phyloP scores from a whole-genome alignment of 1,140 invertebrate species.

The Drosophila nikananu region DNA sequence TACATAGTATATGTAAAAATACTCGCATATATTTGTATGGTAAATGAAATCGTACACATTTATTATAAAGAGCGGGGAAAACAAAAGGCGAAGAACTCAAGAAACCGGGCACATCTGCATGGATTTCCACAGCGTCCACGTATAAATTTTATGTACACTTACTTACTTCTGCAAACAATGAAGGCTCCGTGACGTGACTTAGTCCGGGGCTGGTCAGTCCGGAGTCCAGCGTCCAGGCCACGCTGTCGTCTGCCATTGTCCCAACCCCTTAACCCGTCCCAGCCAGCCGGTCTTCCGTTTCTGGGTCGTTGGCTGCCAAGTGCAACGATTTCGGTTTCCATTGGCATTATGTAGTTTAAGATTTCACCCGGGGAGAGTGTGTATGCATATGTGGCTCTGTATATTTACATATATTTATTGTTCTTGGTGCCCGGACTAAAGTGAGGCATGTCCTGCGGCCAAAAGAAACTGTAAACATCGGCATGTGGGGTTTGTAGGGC shows the following conservation, averaged over 20 bases:
- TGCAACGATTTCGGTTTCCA: slow-evolving; percentile 79
- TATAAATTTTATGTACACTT: slow-evolving; percentile 83
- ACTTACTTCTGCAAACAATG: slow-evolving; percentile 82
- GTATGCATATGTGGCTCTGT: slow-evolving; percentile 38
- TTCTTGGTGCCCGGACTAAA: slow-evolving; percentile 41
- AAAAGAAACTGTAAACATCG: slow-evolving; percentile 62
- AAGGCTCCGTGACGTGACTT: slow-evolving; percentile 74
- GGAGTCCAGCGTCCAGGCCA: slow-evolving; percentile 16
- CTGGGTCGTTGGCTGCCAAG: slow-evolving; percentile 69
- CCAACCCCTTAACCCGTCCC: slow-evolving; percentile 37
- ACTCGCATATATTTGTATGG: slow-evolving; percentile 12
- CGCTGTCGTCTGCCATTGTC: slow-evolving; percentile 59
- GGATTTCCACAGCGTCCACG: slow-evolving; percentile 53
- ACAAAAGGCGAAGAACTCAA: slow-evolving; percentile 68
- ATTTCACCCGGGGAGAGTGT: slow-evolving; percentile 68
- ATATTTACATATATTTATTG: slow-evolving; percentile 62
- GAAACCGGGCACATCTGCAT: slow-evolving; percentile 77
- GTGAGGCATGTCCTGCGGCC: slow-evolving; percentile 67
- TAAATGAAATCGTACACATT: slow-evolving; percentile 66
- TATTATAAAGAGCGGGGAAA: slow-evolving; percentile 72
- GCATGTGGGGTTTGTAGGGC: slow-evolving; percentile 21
- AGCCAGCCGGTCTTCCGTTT: slow-evolving; percentile 14
- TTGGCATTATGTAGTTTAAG: slow-evolving; percentile 74
- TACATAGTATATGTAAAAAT: slow-evolving; percentile 32
- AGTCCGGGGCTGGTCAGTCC: slow-evolving; percentile 58